Conservation (phyloP, 2,797 vertebrate genomes). For the Pipistrellus kuhlii region DNA sequence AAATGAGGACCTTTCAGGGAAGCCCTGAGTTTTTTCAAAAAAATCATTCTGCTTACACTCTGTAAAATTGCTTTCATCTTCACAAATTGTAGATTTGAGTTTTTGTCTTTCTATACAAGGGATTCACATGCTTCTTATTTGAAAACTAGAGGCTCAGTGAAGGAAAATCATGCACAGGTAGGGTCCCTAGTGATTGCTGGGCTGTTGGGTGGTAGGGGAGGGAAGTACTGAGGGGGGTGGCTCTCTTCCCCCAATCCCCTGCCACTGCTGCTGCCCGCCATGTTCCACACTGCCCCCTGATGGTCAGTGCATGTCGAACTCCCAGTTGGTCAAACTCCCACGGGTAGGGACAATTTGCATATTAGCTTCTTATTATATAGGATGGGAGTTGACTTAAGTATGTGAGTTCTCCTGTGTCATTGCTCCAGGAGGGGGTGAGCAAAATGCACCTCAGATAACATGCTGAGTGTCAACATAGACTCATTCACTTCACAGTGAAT, state of each 20-base stretch:
- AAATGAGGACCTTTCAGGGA: conserved; percentile 25
- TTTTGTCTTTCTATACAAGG: background rate
- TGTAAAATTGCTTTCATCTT: conserved; percentile 66
- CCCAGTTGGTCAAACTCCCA: too few species aligned
- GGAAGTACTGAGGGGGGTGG: too few species aligned
- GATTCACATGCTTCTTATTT: background rate
- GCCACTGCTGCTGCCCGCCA: too few species aligned
- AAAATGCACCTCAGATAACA: background rate
- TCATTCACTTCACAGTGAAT: background rate
- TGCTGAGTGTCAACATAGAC: background rate
- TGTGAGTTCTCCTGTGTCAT: background rate
- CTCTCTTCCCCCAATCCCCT: too few species aligned
- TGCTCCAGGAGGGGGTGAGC: background rate
- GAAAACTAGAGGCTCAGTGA: background rate
- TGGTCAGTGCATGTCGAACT: too few species aligned
- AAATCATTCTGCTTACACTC: conserved; percentile 60
- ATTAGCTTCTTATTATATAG: too few species aligned
- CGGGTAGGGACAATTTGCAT: too few species aligned
- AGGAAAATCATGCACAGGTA: too few species aligned
- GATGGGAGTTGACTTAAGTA: background rate
- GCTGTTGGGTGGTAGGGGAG: too few species aligned
- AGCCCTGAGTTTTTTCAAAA: conserved; percentile 51
- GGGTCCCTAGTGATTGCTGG: too few species aligned
- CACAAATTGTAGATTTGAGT: conserved; percentile 72
- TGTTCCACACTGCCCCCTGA: too few species aligned